Evolutionary conservation across 2,888 invertebrate species (phyloP).

Genomic region (Cremastinae sp.): DNA sequence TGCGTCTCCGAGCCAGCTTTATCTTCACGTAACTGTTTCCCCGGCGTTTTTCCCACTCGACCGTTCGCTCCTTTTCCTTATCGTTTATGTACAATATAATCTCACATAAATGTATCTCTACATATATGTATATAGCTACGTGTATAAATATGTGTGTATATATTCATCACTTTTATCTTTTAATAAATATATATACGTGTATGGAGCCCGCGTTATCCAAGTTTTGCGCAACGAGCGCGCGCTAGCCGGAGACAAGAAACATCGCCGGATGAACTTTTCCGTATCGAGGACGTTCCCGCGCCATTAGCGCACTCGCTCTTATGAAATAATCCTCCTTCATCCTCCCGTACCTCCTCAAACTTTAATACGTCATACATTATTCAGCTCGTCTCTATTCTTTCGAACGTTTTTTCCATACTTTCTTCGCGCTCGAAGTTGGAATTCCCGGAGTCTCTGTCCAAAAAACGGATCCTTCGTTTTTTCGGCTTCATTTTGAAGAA

Average conservation of each 20-base stretch:
- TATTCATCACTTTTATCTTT: neutral
- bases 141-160: constrained; percentile 4
- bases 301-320: constrained; percentile 59
- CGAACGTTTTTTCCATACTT: too few relatives aligned
- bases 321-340: constrained; percentile 74
- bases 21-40: constrained; percentile 40
- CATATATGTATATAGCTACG: neutral
- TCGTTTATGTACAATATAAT: constrained; percentile 1
- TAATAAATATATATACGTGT: constrained; percentile 14
- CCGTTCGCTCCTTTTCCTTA: constrained; percentile 11
- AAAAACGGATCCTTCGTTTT: too few relatives aligned
- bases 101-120: neutral
- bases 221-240: constrained; percentile 68
- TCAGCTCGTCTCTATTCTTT: constrained; percentile 49
- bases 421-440: neutral
- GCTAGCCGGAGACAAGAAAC: constrained; percentile 61
- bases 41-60: neutral
- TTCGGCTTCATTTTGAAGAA: too few relatives aligned
- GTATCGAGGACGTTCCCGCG: constrained; percentile 71
- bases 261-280: constrained; percentile 74
- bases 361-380: constrained; percentile 35
- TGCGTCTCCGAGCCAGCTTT: constrained; percentile 19
- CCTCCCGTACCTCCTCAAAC: constrained; percentile 1
- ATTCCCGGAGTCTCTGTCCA: neutral
- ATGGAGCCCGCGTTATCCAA: constrained; percentile 3